A percentile compares a stretch with the other conserved stretches of the same genome.
Conservation (phyloP, 2,888 invertebrate species). For the Orthonychiurus folsomi region DNA sequence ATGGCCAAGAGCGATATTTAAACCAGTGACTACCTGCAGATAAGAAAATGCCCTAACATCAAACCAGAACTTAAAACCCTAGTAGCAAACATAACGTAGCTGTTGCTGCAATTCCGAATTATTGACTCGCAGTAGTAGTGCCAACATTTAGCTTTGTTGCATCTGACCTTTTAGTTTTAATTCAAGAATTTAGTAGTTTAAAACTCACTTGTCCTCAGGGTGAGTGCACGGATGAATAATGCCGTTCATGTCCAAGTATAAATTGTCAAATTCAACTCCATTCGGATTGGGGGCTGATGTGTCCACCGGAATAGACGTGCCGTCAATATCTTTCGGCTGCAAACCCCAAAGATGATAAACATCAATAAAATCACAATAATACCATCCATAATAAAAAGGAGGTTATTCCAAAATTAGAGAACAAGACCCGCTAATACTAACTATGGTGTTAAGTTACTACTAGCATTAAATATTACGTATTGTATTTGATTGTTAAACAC, state of each 20-base stretch:
- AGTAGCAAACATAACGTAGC: too few species aligned
- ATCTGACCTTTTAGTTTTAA: background rate
- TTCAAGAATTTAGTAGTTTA: background rate
- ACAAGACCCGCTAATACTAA: too few species aligned
- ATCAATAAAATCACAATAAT: conserved; percentile 24
- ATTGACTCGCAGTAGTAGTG: too few species aligned
- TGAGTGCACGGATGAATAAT: conserved; percentile 99
- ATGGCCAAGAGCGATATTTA: too few species aligned
- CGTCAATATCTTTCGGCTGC: conserved; percentile 69
- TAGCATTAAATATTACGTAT: too few species aligned
- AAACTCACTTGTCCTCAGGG: conserved; percentile 81
- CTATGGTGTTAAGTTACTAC: too few species aligned
- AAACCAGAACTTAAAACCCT: too few species aligned
- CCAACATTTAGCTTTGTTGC: too few species aligned
- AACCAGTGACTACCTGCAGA: too few species aligned
- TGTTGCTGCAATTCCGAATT: too few species aligned
- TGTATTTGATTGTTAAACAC: conserved; percentile 41
- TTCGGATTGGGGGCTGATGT: conserved; percentile 87
- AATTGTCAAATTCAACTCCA: conserved; percentile 92
- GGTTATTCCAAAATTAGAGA: conserved; percentile 4
- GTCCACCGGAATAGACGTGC: conserved; percentile 66
- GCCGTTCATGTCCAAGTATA: conserved; percentile 99
- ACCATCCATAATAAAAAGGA: conserved; percentile 41
- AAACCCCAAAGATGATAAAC: too few species aligned
- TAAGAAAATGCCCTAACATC: too few species aligned